Evolutionary conservation across 2,888 invertebrate species (phyloP), one percentile per base, ranked within the genome.

Genomic region (Proisotoma minuta): DNA sequence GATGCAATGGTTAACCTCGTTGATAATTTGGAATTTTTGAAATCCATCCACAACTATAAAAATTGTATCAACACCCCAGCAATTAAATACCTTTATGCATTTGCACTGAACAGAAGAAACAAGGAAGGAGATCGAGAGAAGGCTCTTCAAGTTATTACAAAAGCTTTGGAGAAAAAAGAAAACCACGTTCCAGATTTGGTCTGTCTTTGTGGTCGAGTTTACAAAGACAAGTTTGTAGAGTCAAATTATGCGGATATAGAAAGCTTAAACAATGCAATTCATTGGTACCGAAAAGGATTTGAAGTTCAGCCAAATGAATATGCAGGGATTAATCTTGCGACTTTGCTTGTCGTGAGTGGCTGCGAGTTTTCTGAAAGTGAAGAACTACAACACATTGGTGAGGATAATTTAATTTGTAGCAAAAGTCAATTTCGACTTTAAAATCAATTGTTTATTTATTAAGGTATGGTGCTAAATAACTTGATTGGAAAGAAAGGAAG

Each of bases 281-380:
- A 89, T 78, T 98, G 98, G 99, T 97, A 97, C 78, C 84, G 95
- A 74, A 91, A 93, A 79, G 96, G 95, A 53, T 99, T 99, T 78
- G 94, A 97, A 79, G 89, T 96, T 51, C 97, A 98, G 77, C 98
- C 97, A 1, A 95, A 98, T 78, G 98, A 98, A 81, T 99, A 98
- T 81, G 97, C 98, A 26, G 99, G 98, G 60, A 97, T 99, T 68
- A 99, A 99, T 82, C 83, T 99, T 75, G 43, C 98, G 39, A 99
- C 99, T 1, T 81, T 99, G 43, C 81, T 99, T 62, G 96, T 98
- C 60, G 96, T 98, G 74, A 92, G 90, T 71, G 98, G 99, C 56
- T 92, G 94, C 78, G 92, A 95, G 77, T 95, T 99, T 77, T 87
- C 89, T 62, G 88, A 89, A 78, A 94, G 89, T 34, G 88, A 89